Evolutionary conservation across 2,888 invertebrate genomes (phyloP).

Genomic region (Cenopis cana): DNA sequence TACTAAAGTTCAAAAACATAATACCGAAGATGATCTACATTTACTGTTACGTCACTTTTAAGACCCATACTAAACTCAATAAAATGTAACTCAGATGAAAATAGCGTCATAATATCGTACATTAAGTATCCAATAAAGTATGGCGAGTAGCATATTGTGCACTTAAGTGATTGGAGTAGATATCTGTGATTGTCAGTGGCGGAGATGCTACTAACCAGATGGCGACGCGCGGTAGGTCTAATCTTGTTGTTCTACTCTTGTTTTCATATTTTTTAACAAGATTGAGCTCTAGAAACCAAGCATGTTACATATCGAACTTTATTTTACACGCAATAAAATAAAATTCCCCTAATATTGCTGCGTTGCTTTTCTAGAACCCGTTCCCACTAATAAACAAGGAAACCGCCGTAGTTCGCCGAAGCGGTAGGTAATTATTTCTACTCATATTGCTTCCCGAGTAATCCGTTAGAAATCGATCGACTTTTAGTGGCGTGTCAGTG

Average conservation of each 20-base stretch:
- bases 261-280: conserved; percentile 23
- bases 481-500: conserved; percentile 84
- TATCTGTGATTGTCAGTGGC: conserved; percentile 77
- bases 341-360: conserved; percentile 54
- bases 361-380: conserved; percentile 64
- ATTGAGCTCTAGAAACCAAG: conserved; percentile 29
- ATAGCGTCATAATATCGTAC: conserved; percentile 15
- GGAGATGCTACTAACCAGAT: conserved; percentile 80
- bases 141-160: conserved; percentile 54
- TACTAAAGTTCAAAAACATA: not conserved
- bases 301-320: conserved; percentile 17
- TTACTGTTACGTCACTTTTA: not conserved
- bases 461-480: conserved; percentile 85
- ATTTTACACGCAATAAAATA: conserved; percentile 50
- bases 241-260: conserved; percentile 51
- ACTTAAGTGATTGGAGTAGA: conserved; percentile 54
- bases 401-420: conserved; percentile 80
- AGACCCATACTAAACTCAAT: not conserved
- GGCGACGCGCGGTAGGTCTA: conserved; percentile 74
- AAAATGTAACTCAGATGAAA: conserved; percentile 18
- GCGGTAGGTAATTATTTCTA: conserved; percentile 74
- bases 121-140: not conserved
- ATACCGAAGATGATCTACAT: conserved; percentile 5
- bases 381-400: conserved; percentile 81
- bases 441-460: conserved; percentile 80